Percentiles rank a stretch among this genome's conserved stretches.
These are phyloP conservation scores for Parauchenoglanis punctatus DNA, from an alignment of 2,797 vertebrate genomes.

Conservation along the genomic window DNA sequence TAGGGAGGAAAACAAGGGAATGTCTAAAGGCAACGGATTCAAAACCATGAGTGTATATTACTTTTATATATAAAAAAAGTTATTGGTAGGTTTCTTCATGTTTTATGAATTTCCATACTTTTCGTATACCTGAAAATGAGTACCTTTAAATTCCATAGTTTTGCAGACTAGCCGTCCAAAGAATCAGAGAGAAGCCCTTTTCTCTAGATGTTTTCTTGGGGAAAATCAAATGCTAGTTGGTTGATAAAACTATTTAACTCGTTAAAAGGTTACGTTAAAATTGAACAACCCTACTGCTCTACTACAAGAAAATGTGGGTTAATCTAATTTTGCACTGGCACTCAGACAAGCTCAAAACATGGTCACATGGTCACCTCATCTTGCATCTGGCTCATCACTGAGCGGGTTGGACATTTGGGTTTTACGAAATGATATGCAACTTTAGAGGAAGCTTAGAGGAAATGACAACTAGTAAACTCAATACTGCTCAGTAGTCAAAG, in stretches of 20 bases:
- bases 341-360: neutral
- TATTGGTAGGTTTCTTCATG: neutral
- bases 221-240: neutral
- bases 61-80: neutral
- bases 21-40: neutral
- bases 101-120: neutral
- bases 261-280: neutral
- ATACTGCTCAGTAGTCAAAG: neutral
- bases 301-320: neutral
- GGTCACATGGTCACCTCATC: neutral
- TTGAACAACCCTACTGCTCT: neutral
- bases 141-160: neutral
- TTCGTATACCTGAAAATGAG: neutral
- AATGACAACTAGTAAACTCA: neutral
- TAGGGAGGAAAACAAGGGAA: neutral
- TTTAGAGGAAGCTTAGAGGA: neutral
- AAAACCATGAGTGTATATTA: neutral
- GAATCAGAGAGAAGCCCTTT: neutral
- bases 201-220: neutral
- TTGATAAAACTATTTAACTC: neutral
- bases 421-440: neutral
- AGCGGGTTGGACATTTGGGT: neutral
- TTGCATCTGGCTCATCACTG: neutral
- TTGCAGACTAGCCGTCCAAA: neutral
- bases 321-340: neutral